Evolutionary conservation across 37 sponge, comb jelly and placozoan species (phyloP), one percentile per base, ranked within the genome.

Genomic region (Eunapius fragilis): DNA sequence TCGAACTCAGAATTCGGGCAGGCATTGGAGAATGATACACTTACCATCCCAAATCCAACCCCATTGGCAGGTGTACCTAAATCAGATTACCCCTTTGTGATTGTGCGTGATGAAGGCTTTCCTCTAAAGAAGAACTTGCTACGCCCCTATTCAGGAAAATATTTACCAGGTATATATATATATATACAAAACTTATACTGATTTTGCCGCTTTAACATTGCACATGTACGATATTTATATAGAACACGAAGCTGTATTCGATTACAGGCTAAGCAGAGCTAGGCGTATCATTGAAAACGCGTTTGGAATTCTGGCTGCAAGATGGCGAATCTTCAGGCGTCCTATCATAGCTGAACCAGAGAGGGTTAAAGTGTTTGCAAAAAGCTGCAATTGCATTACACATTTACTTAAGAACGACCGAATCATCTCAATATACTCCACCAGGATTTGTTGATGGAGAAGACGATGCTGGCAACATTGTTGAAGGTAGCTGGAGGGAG

Each of bases 291-390:
- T 82, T 50, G 86, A 85, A 76, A 85, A 85, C 38, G 13, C 78
- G 2, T 85, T 86, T 86, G 87, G 87, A 27, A 86, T 86, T 72
- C 37, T 86, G 31, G 87, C 87, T 37, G 32, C 87, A 32, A 79
- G 84, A 74, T 85, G 78, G 78, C 67, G 78, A 36, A 77, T 77
- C n/a, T 85, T 85, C 31, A 69, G 77, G 22, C 33, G 78, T 19
- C 79, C 86, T 28, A 85, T 85, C 25, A 85, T 77, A 36, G 86
- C 86, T 31, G n/a, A 31, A 6, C 86, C 86, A 78, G 86, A 85
- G 35, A 38, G 70, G 80, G 78, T 85, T 69, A 50, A 70, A 30
- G 6, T 80, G 70, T 86, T 72, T 32, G 73, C 80, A 26, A 79
- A n/a, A 80, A 71, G 73, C 80, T 37, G 48, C 87, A 45, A 86